Base-by-base conservation (phyloP, 2,797 vertebrate species). In the Peromyscus melanophrys region DNA sequence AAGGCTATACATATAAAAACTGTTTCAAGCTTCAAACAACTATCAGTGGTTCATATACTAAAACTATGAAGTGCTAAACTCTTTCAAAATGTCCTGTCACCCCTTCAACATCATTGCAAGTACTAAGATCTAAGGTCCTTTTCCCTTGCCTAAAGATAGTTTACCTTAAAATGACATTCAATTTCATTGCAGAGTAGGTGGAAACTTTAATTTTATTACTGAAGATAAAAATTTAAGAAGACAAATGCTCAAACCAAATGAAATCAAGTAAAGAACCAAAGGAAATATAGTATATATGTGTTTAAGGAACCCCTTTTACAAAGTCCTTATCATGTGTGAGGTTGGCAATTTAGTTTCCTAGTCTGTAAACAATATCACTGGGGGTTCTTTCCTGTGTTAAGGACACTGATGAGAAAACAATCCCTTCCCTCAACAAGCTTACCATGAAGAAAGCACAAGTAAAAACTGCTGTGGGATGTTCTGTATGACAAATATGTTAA, bases 101-200 rank as follows among this genome's bases (percentile, higher is more conserved):
- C 86, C 25, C 19, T 93, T 82, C 17, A 91, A 77, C 10, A 46
- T 80, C 77, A 92, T 92, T 90, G 81, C 17, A 94, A 93, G 3
- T 86, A 76, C n/a, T 83, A 92, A 82, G 85, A 90, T 71, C 17
- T 85, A 95, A 93, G 90, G 63, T 49, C 17, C 19, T 43, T 61
- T 27, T 43, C 87, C 29, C 37, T 69, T 78, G 49, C 87, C 17
- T 27, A 86, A 69, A 73, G 77, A 77, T 14, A 6, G 82, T 6
- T 94, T 92, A 78, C 69, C 75, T 94, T 92, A 83, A 95, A 94
- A 73, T 52, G 89, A 19, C 63, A 95, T 89, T 95, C 61, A 87
- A 91, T 4, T 84, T 94, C 75, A 85, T 63, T 85, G 19, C 17
- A 92, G 11, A 80, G 2, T 82, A 78, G 21, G 73, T 40, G 13